Conservation (phyloP, 2,113 vertebrate species). For the Ranitomeya variabilis region DNA sequence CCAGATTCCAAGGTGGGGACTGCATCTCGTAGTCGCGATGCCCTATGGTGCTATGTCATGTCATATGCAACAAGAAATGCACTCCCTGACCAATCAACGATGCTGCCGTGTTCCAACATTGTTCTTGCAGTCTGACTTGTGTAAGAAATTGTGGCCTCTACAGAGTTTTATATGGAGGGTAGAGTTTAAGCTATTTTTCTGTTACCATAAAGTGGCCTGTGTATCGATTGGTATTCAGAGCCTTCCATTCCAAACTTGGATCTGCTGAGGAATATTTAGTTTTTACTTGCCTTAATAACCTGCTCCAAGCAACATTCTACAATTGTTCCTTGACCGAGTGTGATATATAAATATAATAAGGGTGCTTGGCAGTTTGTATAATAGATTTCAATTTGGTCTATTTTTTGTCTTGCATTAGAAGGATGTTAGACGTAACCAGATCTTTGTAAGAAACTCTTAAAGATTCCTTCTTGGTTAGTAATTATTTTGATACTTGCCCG, state of each 20-base stretch:
- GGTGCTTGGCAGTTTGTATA: slow-evolving; percentile 55
- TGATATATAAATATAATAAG: slow-evolving; percentile 30
- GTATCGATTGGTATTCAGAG: background rate
- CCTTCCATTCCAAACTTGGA: slow-evolving; percentile 32
- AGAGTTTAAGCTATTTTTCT: background rate
- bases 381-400: slow-evolving; percentile 49
- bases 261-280: background rate
- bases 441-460: slow-evolving; percentile 33
- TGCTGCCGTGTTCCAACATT: background rate
- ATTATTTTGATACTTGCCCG: slow-evolving; percentile 52
- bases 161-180: background rate
- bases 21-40: background rate
- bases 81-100: too few relatives aligned
- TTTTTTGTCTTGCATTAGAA: slow-evolving; percentile 40
- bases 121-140: too few relatives aligned
- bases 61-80: background rate
- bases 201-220: background rate
- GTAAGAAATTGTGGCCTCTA: background rate
- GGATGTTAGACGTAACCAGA: slow-evolving; percentile 34
- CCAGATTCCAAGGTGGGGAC: background rate
- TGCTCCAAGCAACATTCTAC: slow-evolving; percentile 6
- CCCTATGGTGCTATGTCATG: background rate
- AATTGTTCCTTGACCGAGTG: slow-evolving; percentile 16
- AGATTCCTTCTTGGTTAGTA: slow-evolving; percentile 38
- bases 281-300: slow-evolving; percentile 52